phyloP scores from a whole-genome alignment of 2,888 invertebrate genomes.

The Exephanes ischioxanthus region DNA sequence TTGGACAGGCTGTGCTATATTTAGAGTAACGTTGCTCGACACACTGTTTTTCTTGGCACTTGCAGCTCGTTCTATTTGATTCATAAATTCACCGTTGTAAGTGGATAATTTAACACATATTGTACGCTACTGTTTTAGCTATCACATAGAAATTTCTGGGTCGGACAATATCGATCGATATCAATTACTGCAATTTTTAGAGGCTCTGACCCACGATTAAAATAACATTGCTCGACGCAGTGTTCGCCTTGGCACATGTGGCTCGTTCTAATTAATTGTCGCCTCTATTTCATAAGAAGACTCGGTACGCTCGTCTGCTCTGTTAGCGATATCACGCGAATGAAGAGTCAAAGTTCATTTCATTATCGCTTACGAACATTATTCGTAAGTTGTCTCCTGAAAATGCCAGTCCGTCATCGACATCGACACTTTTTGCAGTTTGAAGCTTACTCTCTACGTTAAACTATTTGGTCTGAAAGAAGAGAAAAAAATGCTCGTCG shows the following conservation, averaged over 20 bases:
- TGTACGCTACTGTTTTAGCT: too few species aligned
- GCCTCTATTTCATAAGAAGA: not conserved
- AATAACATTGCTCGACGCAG: not conserved
- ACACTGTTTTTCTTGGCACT: not conserved
- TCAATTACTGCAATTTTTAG: not conserved
- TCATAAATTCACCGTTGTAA: constrained; percentile 87
- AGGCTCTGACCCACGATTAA: not conserved
- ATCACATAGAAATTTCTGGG: not conserved
- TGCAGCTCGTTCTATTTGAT: not conserved
- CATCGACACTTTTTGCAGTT: constrained; percentile 25
- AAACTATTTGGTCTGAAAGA: not conserved
- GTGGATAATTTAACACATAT: constrained; percentile 75
- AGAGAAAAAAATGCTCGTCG: constrained; percentile 29
- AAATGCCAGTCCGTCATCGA: constrained; percentile 22
- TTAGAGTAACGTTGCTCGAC: not conserved
- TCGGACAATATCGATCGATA: not conserved
- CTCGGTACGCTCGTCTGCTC: not conserved
- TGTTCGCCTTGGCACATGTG: not conserved
- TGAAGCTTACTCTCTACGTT: not conserved
- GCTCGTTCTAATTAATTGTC: not conserved
- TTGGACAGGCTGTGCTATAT: not conserved
- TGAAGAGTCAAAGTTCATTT: constrained; percentile 36
- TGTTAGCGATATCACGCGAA: constrained; percentile 27
- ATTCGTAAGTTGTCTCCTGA: constrained; percentile 11
- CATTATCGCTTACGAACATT: constrained; percentile 42